Base-by-base conservation (phyloP, 2,888 invertebrate genomes). In the Spilosoma lubricipeda region DNA sequence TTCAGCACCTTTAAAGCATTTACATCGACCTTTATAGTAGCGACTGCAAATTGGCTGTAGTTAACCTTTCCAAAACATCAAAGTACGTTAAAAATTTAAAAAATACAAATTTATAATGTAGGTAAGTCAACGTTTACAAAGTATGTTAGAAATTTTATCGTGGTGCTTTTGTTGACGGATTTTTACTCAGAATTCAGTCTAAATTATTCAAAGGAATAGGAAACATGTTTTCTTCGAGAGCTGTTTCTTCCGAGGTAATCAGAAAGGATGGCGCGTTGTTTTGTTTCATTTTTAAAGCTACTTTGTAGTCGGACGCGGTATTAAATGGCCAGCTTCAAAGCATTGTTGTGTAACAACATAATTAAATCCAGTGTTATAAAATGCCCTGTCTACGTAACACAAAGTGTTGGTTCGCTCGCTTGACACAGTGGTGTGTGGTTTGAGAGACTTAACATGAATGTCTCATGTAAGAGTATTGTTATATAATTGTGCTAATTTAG, bases 11-110 rank as follows among this genome's bases (percentile, higher is more conserved):
- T 85, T 78, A 81, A 74, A 85, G 83, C 85, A 87, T 86, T 87
- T 85, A 89, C 85, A 85, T 79, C 80, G 83, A 86, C 87, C 86
- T 90, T 91, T 90, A 90, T 85, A 81, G 85, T 87, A 81, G 85
- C 87, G 75, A 76, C 70, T 75, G 79, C 68, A 85, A 83, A 85
- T 83, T 82, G 80, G 76, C 74, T n/a, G 72, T 77, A 80, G 72
- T 56, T 72, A 74, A 79, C 70, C 77, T 76, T 74, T 65, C 76
- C 71, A 74, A 68, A 77, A 69, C 69, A 69, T 64, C 75, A 42
- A 64, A 77, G 75, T 71, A 72, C 77, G 77, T 78, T 75, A 79
- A 18, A 18, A 63, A 68, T 33, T 67, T 73, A 74, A 75, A 79
- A 77, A 78, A 77, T 79, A 71, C 70, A 77, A 78, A 73, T 77